Percentiles rank a stretch among this genome's conserved stretches.
These are phyloP conservation scores for Archocentrus centrarchus DNA, from an alignment of 2,113 vertebrate genomes.

Conservation along the genomic window DNA sequence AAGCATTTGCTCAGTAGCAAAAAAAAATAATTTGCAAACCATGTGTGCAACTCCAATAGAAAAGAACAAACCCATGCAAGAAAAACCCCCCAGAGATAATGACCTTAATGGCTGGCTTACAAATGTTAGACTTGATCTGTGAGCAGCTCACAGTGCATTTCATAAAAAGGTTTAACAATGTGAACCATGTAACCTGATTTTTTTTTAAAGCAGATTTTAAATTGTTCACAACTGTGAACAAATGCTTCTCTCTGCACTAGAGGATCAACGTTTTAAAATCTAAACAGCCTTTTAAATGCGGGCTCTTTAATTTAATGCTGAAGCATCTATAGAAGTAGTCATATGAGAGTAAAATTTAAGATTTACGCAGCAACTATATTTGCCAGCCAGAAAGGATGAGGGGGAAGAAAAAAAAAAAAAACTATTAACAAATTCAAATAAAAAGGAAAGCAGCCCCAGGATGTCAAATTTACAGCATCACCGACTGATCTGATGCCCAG, in stretches of 20 bases:
- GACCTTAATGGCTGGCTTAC: background rate
- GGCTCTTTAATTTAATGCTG: background rate
- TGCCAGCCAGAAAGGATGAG: background rate
- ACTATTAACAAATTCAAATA: slow-evolving; percentile 6
- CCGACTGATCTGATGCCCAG: background rate
- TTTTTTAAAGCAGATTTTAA: slow-evolving; percentile 11
- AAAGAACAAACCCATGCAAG: background rate
- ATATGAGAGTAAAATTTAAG: slow-evolving; percentile 1
- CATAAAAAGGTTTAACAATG: slow-evolving; percentile 16
- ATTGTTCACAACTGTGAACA: background rate
- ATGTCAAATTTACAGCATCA: slow-evolving; percentile 22
- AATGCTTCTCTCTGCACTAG: background rate
- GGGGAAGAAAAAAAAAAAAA: background rate
- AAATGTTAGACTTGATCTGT: background rate
- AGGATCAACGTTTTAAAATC: background rate
- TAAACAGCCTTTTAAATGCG: background rate
- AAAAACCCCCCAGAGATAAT: background rate
- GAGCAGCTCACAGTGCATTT: background rate
- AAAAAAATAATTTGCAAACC: background rate
- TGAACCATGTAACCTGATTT: background rate
- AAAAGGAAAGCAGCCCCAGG: background rate
- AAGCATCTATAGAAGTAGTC: background rate
- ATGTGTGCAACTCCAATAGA: background rate
- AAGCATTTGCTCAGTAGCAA: slow-evolving; percentile 22
- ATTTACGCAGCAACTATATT: slow-evolving; percentile 16